Evolutionary conservation across 2,888 invertebrate genomes (phyloP).

Genomic region (Sipunculus nudus): DNA sequence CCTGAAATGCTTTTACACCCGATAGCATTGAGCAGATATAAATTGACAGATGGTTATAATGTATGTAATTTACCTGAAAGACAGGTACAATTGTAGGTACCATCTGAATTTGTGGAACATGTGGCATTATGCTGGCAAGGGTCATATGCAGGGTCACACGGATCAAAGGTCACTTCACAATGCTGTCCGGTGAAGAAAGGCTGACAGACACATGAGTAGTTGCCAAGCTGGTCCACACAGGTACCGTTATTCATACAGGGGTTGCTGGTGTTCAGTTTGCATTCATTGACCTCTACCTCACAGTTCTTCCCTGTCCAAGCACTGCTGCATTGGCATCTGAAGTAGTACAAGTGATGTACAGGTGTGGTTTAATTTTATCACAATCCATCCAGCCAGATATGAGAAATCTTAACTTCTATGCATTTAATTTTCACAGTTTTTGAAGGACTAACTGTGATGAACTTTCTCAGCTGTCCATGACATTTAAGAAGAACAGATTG

Average conservation of each 20-base stretch:
- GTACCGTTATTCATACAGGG: slow-evolving; percentile 20
- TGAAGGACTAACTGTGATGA: too few relatives aligned
- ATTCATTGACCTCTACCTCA: slow-evolving; percentile 13
- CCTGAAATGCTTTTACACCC: too few relatives aligned
- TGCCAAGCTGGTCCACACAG: slow-evolving; percentile 11
- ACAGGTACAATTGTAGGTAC: slow-evolving; percentile 18
- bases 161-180: slow-evolving; percentile 22
- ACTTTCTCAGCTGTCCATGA: too few relatives aligned
- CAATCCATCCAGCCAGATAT: background rate
- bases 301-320: slow-evolving; percentile 24
- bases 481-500: too few relatives aligned
- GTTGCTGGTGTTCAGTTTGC: background rate
- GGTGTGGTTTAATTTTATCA: background rate
- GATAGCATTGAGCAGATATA: too few relatives aligned
- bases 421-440: too few relatives aligned
- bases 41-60: background rate
- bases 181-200: slow-evolving; percentile 21
- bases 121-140: slow-evolving; percentile 9
- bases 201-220: slow-evolving; percentile 21
- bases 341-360: too few relatives aligned
- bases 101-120: slow-evolving; percentile 14
- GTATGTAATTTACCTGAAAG: slow-evolving; percentile 6
- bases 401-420: too few relatives aligned
- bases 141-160: slow-evolving; percentile 13
- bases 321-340: slow-evolving; percentile 16